Evolutionary conservation across 2,797 vertebrate genomes (phyloP).

Genomic region (Crenichthys baileyi): DNA sequence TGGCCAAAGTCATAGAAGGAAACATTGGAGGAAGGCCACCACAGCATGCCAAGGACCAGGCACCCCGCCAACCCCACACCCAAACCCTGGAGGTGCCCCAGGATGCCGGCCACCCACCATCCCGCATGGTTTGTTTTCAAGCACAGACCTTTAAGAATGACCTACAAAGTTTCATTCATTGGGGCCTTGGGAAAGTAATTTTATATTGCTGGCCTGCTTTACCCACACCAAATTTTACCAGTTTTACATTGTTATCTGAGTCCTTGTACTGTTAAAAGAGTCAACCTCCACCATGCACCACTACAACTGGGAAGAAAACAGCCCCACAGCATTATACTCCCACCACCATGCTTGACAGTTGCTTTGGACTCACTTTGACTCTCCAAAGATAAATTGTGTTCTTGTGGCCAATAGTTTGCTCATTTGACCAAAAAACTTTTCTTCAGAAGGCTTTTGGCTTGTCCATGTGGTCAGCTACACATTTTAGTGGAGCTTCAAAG

Average conservation of each 20-base stretch:
- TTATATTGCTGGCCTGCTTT: neutral
- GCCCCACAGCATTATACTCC: neutral
- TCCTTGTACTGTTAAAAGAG: neutral
- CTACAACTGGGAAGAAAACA: neutral
- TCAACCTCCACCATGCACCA: neutral
- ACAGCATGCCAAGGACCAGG: too few species aligned
- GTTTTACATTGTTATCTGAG: neutral
- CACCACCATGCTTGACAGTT: neutral
- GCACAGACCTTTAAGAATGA: too few species aligned
- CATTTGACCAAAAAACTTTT: neutral
- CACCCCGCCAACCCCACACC: too few species aligned
- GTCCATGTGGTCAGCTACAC: too few species aligned
- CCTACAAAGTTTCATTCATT: neutral
- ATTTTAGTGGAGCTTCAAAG: too few species aligned
- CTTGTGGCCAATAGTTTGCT: neutral
- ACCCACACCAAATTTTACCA: neutral
- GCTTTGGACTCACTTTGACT: neutral
- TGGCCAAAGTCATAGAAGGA: too few species aligned
- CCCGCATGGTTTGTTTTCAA: too few species aligned
- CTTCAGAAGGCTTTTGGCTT: neutral
- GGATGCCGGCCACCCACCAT: too few species aligned
- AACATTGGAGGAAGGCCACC: too few species aligned
- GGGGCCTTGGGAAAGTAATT: neutral
- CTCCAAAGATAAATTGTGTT: neutral
- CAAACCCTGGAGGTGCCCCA: too few species aligned